These are phyloP conservation scores for Holocentrus rufus DNA, from an alignment of 2,797 vertebrate genomes.

Conservation along the genomic window DNA sequence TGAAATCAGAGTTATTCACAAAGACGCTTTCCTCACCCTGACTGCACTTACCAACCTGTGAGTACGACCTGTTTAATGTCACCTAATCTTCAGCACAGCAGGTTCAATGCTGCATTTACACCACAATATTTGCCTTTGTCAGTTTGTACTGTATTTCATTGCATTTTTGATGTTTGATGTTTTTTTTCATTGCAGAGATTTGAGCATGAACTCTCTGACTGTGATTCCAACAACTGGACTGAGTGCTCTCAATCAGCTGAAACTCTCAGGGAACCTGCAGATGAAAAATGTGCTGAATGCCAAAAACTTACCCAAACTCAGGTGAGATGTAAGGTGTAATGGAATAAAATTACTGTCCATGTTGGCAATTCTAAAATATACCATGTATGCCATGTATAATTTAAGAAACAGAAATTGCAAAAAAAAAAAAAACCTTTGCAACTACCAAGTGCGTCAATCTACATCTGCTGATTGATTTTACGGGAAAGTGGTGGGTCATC, in stretches of 20 bases:
- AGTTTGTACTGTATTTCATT: slow-evolving; percentile 1
- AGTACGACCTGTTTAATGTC: slow-evolving; percentile 76
- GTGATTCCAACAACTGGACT: slow-evolving; percentile 88
- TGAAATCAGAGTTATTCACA: slow-evolving; percentile 87
- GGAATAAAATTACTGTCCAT: too few relatives aligned
- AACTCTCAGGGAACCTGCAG: slow-evolving; percentile 91
- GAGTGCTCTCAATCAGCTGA: slow-evolving; percentile 89
- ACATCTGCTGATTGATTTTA: too few relatives aligned
- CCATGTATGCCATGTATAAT: too few relatives aligned
- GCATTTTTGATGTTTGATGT: slow-evolving; percentile 29
- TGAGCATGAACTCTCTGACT: slow-evolving; percentile 91
- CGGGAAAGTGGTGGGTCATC: too few relatives aligned
- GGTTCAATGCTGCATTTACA: background rate
- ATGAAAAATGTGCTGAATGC: slow-evolving; percentile 88
- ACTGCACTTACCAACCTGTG: slow-evolving; percentile 92
- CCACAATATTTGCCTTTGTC: background rate
- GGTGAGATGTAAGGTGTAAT: slow-evolving; percentile 75
- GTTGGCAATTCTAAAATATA: too few relatives aligned
- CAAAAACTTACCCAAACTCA: slow-evolving; percentile 91
- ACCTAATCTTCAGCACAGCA: too few relatives aligned
- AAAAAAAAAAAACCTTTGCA: too few relatives aligned
- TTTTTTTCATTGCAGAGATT: slow-evolving; percentile 83
- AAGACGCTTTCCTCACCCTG: slow-evolving; percentile 88
- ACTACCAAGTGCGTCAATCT: too few relatives aligned
- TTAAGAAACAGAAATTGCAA: too few relatives aligned